Percentiles rank a stretch among this genome's conserved stretches.
Conservation (phyloP, 2,888 invertebrate genomes). For the Zaprionus lineosus region DNA sequence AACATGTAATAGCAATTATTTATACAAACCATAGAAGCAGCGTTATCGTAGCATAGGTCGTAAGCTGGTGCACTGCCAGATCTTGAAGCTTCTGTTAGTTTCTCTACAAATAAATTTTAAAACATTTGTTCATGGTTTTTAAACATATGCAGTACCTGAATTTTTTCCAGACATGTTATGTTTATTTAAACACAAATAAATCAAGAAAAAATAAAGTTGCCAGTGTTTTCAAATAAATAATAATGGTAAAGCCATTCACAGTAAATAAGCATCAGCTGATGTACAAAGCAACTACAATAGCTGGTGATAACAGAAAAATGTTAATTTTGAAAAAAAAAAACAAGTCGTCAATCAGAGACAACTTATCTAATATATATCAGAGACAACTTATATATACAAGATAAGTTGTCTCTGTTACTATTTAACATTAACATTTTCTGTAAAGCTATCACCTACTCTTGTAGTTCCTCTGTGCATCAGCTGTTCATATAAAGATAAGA, state of each 20-base stretch:
- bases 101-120: slow-evolving; percentile 5
- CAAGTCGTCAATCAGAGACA: too few relatives aligned
- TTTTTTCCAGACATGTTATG: slow-evolving; percentile 55
- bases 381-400: too few relatives aligned
- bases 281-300: too few relatives aligned
- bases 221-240: too few relatives aligned
- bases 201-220: too few relatives aligned
- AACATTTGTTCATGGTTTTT: not conserved
- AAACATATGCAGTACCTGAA: slow-evolving; percentile 23
- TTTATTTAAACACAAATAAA: slow-evolving; percentile 56
- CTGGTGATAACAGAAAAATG: too few relatives aligned
- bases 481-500: slow-evolving; percentile 44
- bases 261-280: too few relatives aligned
- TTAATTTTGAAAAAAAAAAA: too few relatives aligned
- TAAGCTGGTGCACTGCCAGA: slow-evolving; percentile 50
- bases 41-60: slow-evolving; percentile 32
- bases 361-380: too few relatives aligned
- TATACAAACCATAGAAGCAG: slow-evolving; percentile 52
- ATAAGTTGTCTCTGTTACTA: too few relatives aligned
- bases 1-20: not conserved
- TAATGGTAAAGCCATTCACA: too few relatives aligned
- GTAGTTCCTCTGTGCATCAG: slow-evolving; percentile 31
- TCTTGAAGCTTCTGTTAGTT: slow-evolving; percentile 7
- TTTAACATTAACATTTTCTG: too few relatives aligned
- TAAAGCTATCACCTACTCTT: slow-evolving; percentile 15